These are phyloP conservation scores for Morpho deidamia DNA, from an alignment of 2,888 invertebrate genomes.

Conservation along the genomic window DNA sequence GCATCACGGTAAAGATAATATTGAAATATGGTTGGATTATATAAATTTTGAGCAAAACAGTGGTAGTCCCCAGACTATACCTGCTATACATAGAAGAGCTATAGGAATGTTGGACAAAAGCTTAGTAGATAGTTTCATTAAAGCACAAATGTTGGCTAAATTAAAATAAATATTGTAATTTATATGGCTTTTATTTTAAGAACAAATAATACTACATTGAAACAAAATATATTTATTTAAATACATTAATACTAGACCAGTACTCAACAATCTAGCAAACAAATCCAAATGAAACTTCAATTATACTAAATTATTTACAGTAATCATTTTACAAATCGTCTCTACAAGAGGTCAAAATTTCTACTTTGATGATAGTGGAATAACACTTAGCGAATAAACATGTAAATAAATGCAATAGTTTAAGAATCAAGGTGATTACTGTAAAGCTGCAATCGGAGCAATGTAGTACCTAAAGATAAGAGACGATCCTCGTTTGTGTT, in stretches of 20 bases:
- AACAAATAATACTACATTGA: constrained; percentile 34
- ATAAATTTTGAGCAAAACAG: constrained; percentile 83
- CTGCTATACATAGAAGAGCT: constrained; percentile 80
- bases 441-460: constrained; percentile 64
- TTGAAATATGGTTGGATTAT: constrained; percentile 86
- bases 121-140: constrained; percentile 74
- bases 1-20: constrained; percentile 82
- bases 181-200: constrained; percentile 9
- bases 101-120: constrained; percentile 75
- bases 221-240: constrained; percentile 67
- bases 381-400: constrained; percentile 74
- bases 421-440: constrained; percentile 42
- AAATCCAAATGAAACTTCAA: constrained; percentile 66
- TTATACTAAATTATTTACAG: constrained; percentile 73
- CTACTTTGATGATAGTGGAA: constrained; percentile 72
- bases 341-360: constrained; percentile 46
- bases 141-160: constrained; percentile 71
- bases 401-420: constrained; percentile 61
- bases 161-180: constrained; percentile 39
- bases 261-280: constrained; percentile 68
- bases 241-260: constrained; percentile 53
- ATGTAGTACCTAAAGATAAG: constrained; percentile 86
- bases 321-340: constrained; percentile 54
- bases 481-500: constrained; percentile 92
- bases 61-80: constrained; percentile 77